These are phyloP conservation scores for Corvus hawaiiensis DNA, from an alignment of 2,113 vertebrate species.

Conservation along the genomic window DNA sequence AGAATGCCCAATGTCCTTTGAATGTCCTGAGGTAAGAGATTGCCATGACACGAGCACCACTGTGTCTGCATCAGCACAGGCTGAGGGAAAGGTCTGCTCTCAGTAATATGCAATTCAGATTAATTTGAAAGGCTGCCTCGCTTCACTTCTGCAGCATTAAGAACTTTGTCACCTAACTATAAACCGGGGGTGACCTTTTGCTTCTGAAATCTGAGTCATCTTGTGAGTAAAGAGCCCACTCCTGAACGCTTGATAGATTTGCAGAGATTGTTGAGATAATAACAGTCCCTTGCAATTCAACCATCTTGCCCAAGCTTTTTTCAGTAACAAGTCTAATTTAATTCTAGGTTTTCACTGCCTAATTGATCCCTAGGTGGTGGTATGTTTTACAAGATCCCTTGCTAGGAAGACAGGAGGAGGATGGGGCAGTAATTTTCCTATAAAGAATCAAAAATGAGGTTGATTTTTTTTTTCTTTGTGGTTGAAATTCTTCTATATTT, in stretches of 20 bases:
- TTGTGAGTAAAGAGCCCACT: conserved; percentile 16
- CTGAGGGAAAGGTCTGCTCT: conserved; percentile 3
- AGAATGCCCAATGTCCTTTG: neutral
- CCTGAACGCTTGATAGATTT: conserved; percentile 20
- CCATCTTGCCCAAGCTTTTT: conserved; percentile 26
- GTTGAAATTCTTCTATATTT: conserved; percentile 20
- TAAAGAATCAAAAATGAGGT: conserved; percentile 9
- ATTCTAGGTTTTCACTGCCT: conserved; percentile 47
- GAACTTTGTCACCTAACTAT: conserved; percentile 30
- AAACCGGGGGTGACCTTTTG: conserved; percentile 33
- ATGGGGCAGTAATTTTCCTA: neutral
- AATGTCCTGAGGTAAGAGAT: neutral
- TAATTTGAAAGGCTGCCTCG: conserved; percentile 18
- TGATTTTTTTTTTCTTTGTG: neutral
- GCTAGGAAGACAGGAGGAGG: conserved; percentile 1
- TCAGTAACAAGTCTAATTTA: conserved; percentile 36
- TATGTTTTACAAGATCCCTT: conserved; percentile 41
- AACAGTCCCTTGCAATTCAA: conserved; percentile 22
- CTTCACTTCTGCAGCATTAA: neutral
- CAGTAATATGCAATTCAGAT: conserved; percentile 21
- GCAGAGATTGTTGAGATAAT: conserved; percentile 27
- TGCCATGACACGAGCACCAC: neutral
- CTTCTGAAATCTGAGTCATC: conserved; percentile 29
- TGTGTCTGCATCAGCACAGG: neutral
- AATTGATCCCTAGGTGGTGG: conserved; percentile 51